These are phyloP conservation scores for Amblyornis subalaris DNA, from an alignment of 2,113 vertebrate species.

Conservation along the genomic window DNA sequence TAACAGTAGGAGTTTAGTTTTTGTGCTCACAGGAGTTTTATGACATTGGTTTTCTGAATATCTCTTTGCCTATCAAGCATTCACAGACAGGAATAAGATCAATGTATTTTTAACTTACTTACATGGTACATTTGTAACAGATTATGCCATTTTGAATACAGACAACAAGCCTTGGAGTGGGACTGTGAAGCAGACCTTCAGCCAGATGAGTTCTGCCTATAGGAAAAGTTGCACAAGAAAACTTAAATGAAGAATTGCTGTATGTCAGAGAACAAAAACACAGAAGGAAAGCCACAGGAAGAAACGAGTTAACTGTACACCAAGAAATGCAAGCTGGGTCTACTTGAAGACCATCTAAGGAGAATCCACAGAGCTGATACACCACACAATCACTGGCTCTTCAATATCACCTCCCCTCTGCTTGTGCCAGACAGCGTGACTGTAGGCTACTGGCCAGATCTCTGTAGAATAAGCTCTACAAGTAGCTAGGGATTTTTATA, in stretches of 20 bases:
- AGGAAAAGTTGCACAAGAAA: background rate
- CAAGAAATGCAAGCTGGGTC: background rate
- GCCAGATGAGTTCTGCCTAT: background rate
- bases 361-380: background rate
- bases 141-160: background rate
- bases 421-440: background rate
- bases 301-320: background rate
- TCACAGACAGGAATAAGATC: conserved; percentile 17
- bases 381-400: background rate
- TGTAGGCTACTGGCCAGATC: background rate
- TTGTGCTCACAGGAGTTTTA: background rate
- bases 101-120: conserved; percentile 35
- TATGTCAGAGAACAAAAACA: background rate
- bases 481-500: background rate
- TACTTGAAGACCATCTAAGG: background rate
- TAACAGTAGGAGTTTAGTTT: background rate
- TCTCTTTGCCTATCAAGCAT: background rate
- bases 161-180: background rate
- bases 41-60: background rate
- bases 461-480: background rate
- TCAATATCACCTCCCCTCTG: background rate
- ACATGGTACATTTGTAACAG: conserved; percentile 33
- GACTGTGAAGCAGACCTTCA: background rate
- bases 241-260: background rate
- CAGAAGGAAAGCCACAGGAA: background rate